phyloP scores from a whole-genome alignment of 2,888 invertebrate genomes.

The Acleris holmiana region DNA sequence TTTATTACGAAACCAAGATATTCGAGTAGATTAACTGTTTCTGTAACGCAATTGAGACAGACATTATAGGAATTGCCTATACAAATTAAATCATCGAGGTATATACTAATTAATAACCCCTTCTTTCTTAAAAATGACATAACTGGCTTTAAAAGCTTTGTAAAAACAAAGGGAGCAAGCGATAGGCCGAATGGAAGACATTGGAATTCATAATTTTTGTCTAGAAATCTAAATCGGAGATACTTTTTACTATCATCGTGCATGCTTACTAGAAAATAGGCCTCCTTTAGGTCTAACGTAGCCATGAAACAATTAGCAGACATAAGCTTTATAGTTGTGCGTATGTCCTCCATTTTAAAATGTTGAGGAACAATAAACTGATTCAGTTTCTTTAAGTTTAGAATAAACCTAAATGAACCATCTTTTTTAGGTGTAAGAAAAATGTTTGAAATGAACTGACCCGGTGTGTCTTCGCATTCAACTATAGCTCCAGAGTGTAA shows the following conservation, averaged over 20 bases:
- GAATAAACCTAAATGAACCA: slow-evolving; percentile 32
- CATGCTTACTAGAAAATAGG: slow-evolving; percentile 22
- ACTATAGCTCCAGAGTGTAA: not conserved
- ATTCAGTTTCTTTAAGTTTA: slow-evolving; percentile 37
- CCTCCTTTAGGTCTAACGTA: slow-evolving; percentile 25
- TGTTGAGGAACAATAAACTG: slow-evolving; percentile 30
- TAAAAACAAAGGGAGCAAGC: slow-evolving; percentile 36
- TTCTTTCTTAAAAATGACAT: no score
- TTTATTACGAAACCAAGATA: slow-evolving; percentile 33
- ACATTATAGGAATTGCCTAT: slow-evolving; percentile 20
- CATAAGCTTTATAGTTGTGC: slow-evolving; percentile 31
- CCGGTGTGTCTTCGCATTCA: not conserved
- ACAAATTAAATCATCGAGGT: slow-evolving; percentile 36
- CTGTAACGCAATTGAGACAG: not conserved
- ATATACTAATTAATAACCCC: no score
- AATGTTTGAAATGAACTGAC: slow-evolving; percentile 30
- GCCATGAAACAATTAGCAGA: slow-evolving; percentile 30
- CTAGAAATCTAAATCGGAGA: slow-evolving; percentile 18
- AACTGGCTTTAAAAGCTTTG: no score
- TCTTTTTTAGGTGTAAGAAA: slow-evolving; percentile 29
- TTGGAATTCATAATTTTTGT: slow-evolving; percentile 35
- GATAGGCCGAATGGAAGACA: slow-evolving; percentile 36
- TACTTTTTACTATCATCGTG: not conserved
- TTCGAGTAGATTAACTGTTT: slow-evolving; percentile 7
- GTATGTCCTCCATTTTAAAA: slow-evolving; percentile 39